Base-by-base conservation (phyloP, 2,113 vertebrate genomes). In the Poeciliopsis prolifica region DNA sequence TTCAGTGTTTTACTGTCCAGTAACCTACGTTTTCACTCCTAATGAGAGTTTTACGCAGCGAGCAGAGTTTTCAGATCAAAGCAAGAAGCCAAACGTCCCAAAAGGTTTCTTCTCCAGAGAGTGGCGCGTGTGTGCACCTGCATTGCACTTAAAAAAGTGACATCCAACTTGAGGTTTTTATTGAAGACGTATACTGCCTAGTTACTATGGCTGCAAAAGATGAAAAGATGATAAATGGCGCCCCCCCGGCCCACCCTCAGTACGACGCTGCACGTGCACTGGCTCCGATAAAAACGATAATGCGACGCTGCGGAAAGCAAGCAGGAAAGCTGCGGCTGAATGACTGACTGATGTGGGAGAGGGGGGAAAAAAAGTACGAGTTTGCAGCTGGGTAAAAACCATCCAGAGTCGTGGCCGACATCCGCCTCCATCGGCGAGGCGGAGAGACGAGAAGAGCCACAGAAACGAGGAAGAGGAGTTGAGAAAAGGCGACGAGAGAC, bases 381-480 rank as follows among this genome's bases (percentile, higher is more conserved):
- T 81, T 68, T 58, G 29, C 24, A 24, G n/a, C 64, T 26, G 67
- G 70, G 67, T 75, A 29, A 48, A 35, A 67, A 83, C 63, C 78
- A 60, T 73, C 79, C 65, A 42, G 65, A 76, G 37, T 63, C 60
- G 6, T 5, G 5, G 14, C 64, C 75, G 78, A 80, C 85, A 74
- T 80, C 83, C 44, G 17, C 75, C 58, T 78, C 62, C 73, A 88
- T 83, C 84, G 89, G 80, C 15, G 19, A 85, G 81, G 54, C 75
- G 77, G 70, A 65, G 68, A 42, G 66, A 61, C 1, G 68, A 70
- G 35, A 66, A 68, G 75, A 62, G 72, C 24, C 1, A 35, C 26
- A 66, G 35, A 31, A 71, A 78, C 42, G 31, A 44, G 35, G 35
- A 28, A 68, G 62, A 65, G 7, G 42, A 72, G 3, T 2, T 29